Conservation (phyloP, 2,888 invertebrate genomes). For the Nemotelus pantherinus region DNA sequence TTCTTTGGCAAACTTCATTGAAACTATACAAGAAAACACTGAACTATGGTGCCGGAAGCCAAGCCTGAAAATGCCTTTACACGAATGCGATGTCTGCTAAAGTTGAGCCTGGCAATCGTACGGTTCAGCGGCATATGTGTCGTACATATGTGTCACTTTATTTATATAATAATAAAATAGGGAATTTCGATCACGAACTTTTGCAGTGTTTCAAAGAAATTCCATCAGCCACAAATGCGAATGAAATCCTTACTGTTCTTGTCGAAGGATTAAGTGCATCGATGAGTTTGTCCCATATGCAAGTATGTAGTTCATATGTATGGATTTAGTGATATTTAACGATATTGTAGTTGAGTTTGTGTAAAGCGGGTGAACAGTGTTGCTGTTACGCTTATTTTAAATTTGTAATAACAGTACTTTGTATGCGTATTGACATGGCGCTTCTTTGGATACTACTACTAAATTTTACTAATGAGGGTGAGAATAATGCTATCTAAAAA, state of each 20-base stretch:
- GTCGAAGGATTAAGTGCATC: constrained; percentile 39
- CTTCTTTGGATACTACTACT: no score
- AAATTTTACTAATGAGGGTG: no score
- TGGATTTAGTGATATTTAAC: constrained; percentile 17
- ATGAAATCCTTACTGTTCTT: not conserved
- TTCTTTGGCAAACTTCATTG: not conserved
- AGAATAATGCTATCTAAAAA: not conserved
- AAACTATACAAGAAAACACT: not conserved
- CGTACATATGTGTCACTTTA: not conserved
- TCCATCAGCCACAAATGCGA: constrained; percentile 18
- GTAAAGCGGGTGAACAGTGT: not conserved
- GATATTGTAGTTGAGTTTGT: no score
- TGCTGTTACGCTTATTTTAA: no score
- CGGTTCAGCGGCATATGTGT: no score
- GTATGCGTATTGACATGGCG: no score
- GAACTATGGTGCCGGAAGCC: not conserved
- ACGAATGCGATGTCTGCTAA: not conserved
- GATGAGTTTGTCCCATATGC: constrained; percentile 2
- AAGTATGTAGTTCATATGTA: constrained; percentile 14
- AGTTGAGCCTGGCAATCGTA: no score
- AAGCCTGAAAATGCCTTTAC: not conserved
- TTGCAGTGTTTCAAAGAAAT: constrained; percentile 16
- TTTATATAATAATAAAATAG: constrained; percentile 31
- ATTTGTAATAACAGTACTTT: no score
- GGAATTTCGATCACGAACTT: constrained; percentile 40